Evolutionary conservation across 1,140 invertebrate species (phyloP), one percentile per base, ranked within the genome.

Genomic region (Lepidotrigona ventralis): DNA sequence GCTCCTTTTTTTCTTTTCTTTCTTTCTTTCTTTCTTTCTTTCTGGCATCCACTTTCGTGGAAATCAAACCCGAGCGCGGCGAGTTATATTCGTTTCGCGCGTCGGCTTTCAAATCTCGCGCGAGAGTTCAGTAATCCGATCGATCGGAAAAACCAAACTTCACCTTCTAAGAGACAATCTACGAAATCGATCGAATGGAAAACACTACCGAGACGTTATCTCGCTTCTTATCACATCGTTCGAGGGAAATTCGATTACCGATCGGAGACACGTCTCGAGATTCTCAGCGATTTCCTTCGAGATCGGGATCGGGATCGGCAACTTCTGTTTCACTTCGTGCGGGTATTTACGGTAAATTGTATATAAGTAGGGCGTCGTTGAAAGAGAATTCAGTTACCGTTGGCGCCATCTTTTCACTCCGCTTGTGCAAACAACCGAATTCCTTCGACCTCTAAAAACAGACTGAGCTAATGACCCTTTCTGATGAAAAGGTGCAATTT

Each of bases 371-470:
- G 1, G 21, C 0, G 11, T 12, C 19, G 68, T 11, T n/a, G 76
- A 54, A 56, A 23, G 21, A 19, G 11, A 4, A 39, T 46, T 33
- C 4, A 11, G 39, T 51, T 21, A 79, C 51, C 77, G 77, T 54
- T 53, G 78, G 78, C 78, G 78, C 78, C 78, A 73, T 80, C 78
- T 72, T 80, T 60, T 26, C 19, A 8, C 53, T 12, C 68, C 68
- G n/a, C 68, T 51, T 0, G 12, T 15, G 14, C 19, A 15, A 71
- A 58, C 78, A 19, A 63, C 29, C 33, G 39, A 63, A 68, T 68
- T 33, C 33, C 46, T 21, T 9, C 60, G 46, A 64, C 39, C 58
- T 53, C 26, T 46, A 3, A 63, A 8, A 63, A 60, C 21, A 63
- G 26, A 26, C 26, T 2, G 51, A 68, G 76, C 68, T 63, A 54